These are phyloP conservation scores for Athalia circularis DNA, from an alignment of 2,888 invertebrate species.

Conservation along the genomic window DNA sequence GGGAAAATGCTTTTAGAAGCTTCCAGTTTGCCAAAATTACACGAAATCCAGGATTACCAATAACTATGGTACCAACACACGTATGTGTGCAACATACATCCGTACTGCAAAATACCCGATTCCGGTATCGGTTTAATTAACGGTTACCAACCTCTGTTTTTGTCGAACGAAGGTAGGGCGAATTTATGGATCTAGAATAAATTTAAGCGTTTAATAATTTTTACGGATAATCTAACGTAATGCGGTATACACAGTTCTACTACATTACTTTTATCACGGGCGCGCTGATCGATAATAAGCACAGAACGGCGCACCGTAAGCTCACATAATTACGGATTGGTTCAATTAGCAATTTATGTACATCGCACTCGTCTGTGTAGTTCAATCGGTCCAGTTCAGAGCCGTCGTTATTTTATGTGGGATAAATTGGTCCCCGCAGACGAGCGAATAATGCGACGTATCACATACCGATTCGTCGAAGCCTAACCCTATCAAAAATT, in stretches of 20 bases:
- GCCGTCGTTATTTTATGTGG: not conserved
- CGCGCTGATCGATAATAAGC: not conserved
- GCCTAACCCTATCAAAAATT: too few species aligned
- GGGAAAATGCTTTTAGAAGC: not conserved
- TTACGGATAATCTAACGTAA: too few species aligned
- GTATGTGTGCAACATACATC: too few species aligned
- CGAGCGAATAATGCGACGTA: not conserved
- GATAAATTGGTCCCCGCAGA: not conserved
- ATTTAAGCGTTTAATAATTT: too few species aligned
- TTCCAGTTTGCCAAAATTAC: not conserved
- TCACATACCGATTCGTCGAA: too few species aligned
- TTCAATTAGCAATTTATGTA: conserved; percentile 27
- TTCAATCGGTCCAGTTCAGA: not conserved
- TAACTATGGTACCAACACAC: too few species aligned
- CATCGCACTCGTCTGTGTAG: not conserved
- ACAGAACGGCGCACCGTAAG: not conserved
- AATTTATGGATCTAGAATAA: not conserved
- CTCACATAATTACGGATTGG: conserved; percentile 23
- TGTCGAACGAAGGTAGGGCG: not conserved
- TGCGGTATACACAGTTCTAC: too few species aligned
- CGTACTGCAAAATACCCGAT: too few species aligned
- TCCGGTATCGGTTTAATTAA: too few species aligned
- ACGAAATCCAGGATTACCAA: not conserved
- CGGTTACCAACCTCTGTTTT: not conserved
- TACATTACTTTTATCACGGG: too few species aligned